Percentiles rank a stretch among this genome's conserved stretches.
Evolutionary conservation across 2,113 vertebrate genomes (phyloP).

Genomic region (Chrysochloris asiatica): DNA sequence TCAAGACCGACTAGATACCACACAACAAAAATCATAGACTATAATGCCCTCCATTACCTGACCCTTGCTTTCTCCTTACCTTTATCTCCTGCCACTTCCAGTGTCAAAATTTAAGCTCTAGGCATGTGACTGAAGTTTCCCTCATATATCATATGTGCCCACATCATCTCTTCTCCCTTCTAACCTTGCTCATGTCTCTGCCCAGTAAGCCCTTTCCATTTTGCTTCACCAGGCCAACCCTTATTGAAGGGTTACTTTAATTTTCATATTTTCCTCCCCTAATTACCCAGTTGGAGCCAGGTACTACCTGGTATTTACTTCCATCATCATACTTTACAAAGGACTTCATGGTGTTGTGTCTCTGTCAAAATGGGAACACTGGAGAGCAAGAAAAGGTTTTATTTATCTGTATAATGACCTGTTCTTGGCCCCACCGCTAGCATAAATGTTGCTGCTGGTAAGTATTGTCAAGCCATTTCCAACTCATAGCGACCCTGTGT

Average conservation of each 20-base stretch:
- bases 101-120: not conserved
- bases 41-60: not conserved
- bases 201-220: not conserved
- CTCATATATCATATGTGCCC: not conserved
- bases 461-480: no score
- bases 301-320: not conserved
- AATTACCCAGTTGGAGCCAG: not conserved
- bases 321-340: not conserved
- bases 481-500: no score
- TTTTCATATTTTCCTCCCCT: not conserved
- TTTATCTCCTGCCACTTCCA: not conserved
- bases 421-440: not conserved
- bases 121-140: not conserved
- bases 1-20: no score
- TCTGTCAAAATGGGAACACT: not conserved
- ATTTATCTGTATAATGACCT: not conserved
- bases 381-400: not conserved
- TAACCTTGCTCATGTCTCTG: not conserved
- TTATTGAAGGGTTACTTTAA: not conserved
- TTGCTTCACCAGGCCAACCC: not conserved
- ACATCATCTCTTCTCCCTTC: not conserved
- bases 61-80: not conserved
- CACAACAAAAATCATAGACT: no score
- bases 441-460: no score
- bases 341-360: not conserved